Evolutionary conservation across 2,797 vertebrate genomes (phyloP).

Genomic region (Rhynchonycteris naso): DNA sequence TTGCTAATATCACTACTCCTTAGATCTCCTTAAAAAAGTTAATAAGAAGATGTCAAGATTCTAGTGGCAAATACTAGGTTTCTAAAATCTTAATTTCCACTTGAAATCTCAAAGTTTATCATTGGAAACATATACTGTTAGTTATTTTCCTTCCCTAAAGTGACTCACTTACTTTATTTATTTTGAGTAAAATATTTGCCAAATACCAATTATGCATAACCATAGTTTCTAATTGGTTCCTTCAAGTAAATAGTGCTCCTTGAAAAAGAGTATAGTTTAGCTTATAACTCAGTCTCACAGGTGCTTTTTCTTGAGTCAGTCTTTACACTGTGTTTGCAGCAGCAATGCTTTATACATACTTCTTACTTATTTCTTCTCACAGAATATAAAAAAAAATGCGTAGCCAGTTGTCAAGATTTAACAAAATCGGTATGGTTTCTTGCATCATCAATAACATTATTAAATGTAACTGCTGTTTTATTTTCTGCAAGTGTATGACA

Average conservation of each 20-base stretch:
- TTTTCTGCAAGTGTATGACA: neutral
- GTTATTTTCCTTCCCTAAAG: slow-evolving; percentile 28
- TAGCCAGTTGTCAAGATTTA: neutral
- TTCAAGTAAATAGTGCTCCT: neutral
- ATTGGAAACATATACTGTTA: neutral
- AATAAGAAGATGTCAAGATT: neutral
- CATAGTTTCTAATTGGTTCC: neutral
- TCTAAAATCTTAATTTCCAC: neutral
- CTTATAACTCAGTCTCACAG: neutral
- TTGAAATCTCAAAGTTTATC: neutral
- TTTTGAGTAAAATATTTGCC: neutral
- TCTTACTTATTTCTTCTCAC: neutral
- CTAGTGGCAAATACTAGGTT: neutral
- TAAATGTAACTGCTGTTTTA: neutral
- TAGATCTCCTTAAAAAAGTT: neutral
- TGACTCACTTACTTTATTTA: neutral
- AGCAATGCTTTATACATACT: neutral
- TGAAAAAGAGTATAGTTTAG: neutral
- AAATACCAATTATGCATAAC: neutral
- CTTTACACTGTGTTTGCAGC: neutral
- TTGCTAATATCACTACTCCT: neutral
- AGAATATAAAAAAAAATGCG: neutral
- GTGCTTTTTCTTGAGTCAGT: neutral
- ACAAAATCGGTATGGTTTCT: neutral
- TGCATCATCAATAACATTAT: neutral